Percentiles rank a stretch among this genome's conserved stretches.
Evolutionary conservation across 2,113 vertebrate species (phyloP).

Genomic region (Triplophysa siluroides): DNA sequence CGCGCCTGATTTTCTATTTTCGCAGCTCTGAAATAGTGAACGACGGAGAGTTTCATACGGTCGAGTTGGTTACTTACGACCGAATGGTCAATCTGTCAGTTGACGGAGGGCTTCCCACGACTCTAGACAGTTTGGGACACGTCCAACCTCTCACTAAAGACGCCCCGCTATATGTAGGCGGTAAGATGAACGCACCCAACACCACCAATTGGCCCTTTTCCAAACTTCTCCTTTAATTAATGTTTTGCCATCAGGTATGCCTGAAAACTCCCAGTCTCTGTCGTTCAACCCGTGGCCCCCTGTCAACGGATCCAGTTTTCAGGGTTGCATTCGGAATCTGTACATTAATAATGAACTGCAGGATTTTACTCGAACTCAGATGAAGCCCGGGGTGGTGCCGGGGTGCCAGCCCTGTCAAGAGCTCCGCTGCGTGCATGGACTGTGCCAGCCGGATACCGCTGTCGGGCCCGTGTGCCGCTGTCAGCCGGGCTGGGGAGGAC

Average conservation of each 20-base stretch:
- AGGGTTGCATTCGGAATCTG: slow-evolving; percentile 95
- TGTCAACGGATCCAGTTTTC: slow-evolving; percentile 94
- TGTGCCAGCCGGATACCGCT: slow-evolving; percentile 86
- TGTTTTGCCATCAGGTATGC: slow-evolving; percentile 82
- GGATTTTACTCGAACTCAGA: slow-evolving; percentile 96
- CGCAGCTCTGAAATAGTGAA: slow-evolving; percentile 94
- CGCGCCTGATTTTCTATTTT: background rate
- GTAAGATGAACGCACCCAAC: slow-evolving; percentile 74
- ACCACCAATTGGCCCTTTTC: background rate
- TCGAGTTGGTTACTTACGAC: slow-evolving; percentile 96
- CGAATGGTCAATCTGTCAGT: slow-evolving; percentile 99
- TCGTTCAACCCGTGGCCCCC: slow-evolving; percentile 93
- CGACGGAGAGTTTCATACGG: slow-evolving; percentile 96
- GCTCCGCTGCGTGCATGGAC: slow-evolving; percentile 91
- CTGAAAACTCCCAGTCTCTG: slow-evolving; percentile 85
- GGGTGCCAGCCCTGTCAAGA: slow-evolving; percentile 95
- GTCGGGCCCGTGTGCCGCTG: slow-evolving; percentile 91
- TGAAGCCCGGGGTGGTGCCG: slow-evolving; percentile 94
- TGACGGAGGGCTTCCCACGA: slow-evolving; percentile 92
- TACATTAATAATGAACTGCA: slow-evolving; percentile 99
- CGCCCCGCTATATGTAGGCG: slow-evolving; percentile 96
- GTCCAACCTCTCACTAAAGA: slow-evolving; percentile 90
- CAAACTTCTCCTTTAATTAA: background rate
- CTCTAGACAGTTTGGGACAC: slow-evolving; percentile 94
- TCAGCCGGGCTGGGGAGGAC: slow-evolving; percentile 87